Base-by-base conservation (phyloP, 2,797 vertebrate genomes). In the Amblyopsis hoosieri region DNA sequence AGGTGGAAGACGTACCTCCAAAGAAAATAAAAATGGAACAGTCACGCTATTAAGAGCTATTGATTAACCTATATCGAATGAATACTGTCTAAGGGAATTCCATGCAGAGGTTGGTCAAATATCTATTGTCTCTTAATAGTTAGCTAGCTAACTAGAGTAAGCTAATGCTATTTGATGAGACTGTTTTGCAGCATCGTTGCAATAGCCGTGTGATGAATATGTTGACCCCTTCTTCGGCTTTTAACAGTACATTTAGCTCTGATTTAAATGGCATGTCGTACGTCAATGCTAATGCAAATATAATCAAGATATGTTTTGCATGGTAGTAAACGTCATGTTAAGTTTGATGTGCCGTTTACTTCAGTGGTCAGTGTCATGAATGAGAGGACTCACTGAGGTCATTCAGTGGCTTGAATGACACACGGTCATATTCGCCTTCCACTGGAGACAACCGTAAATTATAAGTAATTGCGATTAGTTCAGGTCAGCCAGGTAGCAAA, bases 61-160 rank as follows among this genome's bases (percentile, higher is more conserved):
- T 2, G 58, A 68, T 75, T 63, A 84, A 81, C 66, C 71, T 78
- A 64, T 61, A 9, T 48, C 33, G 68, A 69, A 73, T 56, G 77
- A 45, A 79, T 66, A 67, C 79, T 75, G 66, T 77, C 77, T 75
- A 72, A 71, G 67, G 82, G 66, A 62, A 50, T 71, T 75, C 82
- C 60, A 71, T 83, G 76, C 81, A 51, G 81, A 90, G 89, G 88
- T 89, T 85, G 77, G 89, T 90, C 81, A 65, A 77, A 67, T 71
- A 63, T 73, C 85, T 74, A 83, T 90, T 90, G 87, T 91, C 82
- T 85, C 71, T 69, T 57, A 63, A 72, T 45, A 66, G 68, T 59
- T 77, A 85, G 84, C 70, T 17, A 9, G 55, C 88, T 85, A 82
- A 83, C 70, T 23, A 10, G 2, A 52, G 63, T 72, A 77, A 77